phyloP scores from a whole-genome alignment of 2,888 invertebrate species.

The Spisula subtruncata region DNA sequence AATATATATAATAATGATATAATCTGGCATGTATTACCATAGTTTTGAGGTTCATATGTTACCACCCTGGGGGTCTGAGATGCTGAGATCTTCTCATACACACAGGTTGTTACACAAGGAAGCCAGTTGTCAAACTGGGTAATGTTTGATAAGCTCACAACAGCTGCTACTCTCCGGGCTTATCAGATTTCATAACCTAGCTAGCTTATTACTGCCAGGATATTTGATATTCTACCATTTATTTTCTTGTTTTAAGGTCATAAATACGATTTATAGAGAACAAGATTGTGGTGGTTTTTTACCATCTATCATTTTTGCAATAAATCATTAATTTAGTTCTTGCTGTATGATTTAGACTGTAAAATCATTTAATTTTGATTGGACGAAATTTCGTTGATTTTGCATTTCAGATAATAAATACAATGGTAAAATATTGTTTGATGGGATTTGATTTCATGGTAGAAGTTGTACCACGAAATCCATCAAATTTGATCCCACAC shows the following conservation, averaged over 20 bases:
- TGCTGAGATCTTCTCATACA: not conserved
- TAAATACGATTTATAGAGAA: not conserved
- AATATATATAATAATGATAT: too few species aligned
- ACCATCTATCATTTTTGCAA: not conserved
- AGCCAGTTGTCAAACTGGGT: not conserved
- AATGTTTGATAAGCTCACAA: not conserved
- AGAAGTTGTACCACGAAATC: too few species aligned
- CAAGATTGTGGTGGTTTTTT: not conserved
- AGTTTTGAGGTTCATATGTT: not conserved
- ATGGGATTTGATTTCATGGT: too few species aligned
- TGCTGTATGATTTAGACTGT: too few species aligned
- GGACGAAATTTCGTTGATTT: too few species aligned
- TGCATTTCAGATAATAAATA: too few species aligned
- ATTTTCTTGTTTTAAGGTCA: slow-evolving; percentile 4
- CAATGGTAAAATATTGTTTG: too few species aligned
- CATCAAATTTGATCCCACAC: too few species aligned
- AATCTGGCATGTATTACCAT: too few species aligned
- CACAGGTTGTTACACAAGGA: not conserved
- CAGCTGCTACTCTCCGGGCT: not conserved
- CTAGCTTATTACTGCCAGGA: not conserved
- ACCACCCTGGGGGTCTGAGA: not conserved
- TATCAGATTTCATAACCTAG: not conserved
- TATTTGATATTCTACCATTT: not conserved
- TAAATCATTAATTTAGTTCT: not conserved
- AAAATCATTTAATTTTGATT: too few species aligned